Evolutionary conservation across 1,140 invertebrate species (phyloP), one percentile per base, ranked within the genome.

Genomic region (Paralvinella palmiformis): DNA sequence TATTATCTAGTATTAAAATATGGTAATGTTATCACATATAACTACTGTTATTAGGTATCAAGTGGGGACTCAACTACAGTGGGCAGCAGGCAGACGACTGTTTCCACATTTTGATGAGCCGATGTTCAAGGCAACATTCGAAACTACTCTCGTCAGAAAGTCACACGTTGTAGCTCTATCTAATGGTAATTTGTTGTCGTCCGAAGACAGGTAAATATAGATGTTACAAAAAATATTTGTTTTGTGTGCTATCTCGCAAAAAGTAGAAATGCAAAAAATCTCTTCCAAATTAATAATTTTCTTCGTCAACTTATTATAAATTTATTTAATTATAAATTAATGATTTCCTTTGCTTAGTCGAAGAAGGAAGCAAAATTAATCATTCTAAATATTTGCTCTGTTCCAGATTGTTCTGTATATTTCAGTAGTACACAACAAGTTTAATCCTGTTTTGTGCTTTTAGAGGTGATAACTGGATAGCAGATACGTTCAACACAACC

Each of bases 401-500:
- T n/a, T n/a, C n/a, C n/a, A n/a, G n/a, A n/a, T n/a, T n/a, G n/a
- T 41, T n/a, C 10, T 41, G n/a, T 41, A 10, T 10, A 41, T 41
- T 41, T 41, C 10, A 41, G 10, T 13, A 13, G n/a, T 13, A 13
- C 10, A 10, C 10, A 10, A n/a, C n/a, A 41, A 13, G 10, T 41
- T 13, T 41, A 13, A 41, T 41, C n/a, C n/a, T 41, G 10, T n/a
- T n/a, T 41, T 41, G 37, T 41, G 10, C 37, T 41, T 41, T 6
- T 50, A 76, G 74, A 53, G 7, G 20, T 17, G 57, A 67, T 52
- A 68, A 63, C 4, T 68, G 59, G 57, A 55, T 75, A 13, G 69
- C 64, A n/a, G 73, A 77, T 52, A 41, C 60, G 2, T 83, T 72
- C 63, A 65, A 70, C 4, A 68, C 65, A n/a, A 75, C 82, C 10